A percentile compares a stretch with the other conserved stretches of the same genome.
Evolutionary conservation across 2,113 vertebrate species (phyloP).

Genomic region (sheep (Ovis aries)): DNA sequence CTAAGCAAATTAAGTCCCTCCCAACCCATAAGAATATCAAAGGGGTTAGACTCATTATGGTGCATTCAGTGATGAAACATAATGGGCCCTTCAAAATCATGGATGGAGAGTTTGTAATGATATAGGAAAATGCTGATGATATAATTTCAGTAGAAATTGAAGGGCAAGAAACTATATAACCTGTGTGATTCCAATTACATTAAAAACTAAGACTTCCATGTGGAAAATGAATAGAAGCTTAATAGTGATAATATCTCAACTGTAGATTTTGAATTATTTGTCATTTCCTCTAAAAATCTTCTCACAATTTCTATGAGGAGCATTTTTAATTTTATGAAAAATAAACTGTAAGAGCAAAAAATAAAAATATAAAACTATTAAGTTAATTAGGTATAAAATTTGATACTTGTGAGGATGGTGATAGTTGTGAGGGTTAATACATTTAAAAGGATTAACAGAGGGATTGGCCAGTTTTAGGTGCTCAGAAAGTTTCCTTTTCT

Average conservation of each 20-base stretch:
- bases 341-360: background rate
- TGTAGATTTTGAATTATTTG: background rate
- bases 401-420: background rate
- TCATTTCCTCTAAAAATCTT: conserved; percentile 16
- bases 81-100: conserved; percentile 42
- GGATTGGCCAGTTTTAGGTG: background rate
- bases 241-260: conserved; percentile 11
- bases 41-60: conserved; percentile 45
- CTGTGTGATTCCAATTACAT: conserved; percentile 46
- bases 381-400: background rate
- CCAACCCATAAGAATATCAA: background rate
- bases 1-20: conserved; percentile 16
- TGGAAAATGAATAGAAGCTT: conserved; percentile 35
- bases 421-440: background rate
- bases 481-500: background rate
- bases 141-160: conserved; percentile 55
- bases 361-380: background rate
- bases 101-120: conserved; percentile 29
- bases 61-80: conserved; percentile 28
- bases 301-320: background rate
- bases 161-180: conserved; percentile 44
- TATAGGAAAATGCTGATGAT: conserved; percentile 41
- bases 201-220: conserved; percentile 22
- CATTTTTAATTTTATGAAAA: background rate
- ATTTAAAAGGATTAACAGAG: background rate